phyloP scores from a whole-genome alignment of 2,797 vertebrate species.

The Coilia nasus region DNA sequence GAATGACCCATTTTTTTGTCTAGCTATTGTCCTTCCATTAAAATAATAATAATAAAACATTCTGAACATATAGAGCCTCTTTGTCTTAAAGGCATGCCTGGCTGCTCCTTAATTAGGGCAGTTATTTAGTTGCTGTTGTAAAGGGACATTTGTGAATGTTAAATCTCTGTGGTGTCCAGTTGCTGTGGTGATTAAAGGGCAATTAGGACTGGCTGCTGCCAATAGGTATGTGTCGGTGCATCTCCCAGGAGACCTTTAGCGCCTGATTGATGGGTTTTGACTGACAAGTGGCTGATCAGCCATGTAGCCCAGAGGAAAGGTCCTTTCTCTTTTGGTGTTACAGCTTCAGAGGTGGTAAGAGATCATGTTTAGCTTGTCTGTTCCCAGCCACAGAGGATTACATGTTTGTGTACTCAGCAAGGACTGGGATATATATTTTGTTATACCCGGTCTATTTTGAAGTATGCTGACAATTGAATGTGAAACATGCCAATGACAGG shows the following conservation, averaged over 20 bases:
- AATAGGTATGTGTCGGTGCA: conserved; percentile 12
- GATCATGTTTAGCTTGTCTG: not conserved
- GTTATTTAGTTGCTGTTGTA: conserved; percentile 48
- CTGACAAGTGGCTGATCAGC: not conserved
- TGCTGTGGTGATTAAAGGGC: conserved; percentile 42
- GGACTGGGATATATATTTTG: not conserved
- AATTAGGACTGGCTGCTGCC: conserved; percentile 44
- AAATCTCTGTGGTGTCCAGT: conserved; percentile 44
- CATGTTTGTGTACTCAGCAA: not conserved
- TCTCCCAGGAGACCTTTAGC: conserved; percentile 24
- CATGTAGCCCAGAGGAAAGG: not conserved
- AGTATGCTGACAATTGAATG: not conserved
- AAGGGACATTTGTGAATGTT: conserved; percentile 38
- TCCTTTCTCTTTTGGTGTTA: not conserved
- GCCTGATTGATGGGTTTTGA: conserved; percentile 10
- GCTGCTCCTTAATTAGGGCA: conserved; percentile 51
- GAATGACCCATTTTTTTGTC: conserved; percentile 50
- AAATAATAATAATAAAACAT: not conserved
- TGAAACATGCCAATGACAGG: not conserved
- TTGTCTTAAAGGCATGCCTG: conserved; percentile 41
- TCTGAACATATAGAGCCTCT: conserved; percentile 27
- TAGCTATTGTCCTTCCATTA: conserved; percentile 44
- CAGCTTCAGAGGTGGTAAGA: not conserved
- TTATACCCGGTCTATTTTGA: not conserved
- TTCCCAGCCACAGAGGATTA: not conserved